Evolutionary conservation across 2,113 vertebrate genomes (phyloP).

Genomic region (Scatophagus argus): DNA sequence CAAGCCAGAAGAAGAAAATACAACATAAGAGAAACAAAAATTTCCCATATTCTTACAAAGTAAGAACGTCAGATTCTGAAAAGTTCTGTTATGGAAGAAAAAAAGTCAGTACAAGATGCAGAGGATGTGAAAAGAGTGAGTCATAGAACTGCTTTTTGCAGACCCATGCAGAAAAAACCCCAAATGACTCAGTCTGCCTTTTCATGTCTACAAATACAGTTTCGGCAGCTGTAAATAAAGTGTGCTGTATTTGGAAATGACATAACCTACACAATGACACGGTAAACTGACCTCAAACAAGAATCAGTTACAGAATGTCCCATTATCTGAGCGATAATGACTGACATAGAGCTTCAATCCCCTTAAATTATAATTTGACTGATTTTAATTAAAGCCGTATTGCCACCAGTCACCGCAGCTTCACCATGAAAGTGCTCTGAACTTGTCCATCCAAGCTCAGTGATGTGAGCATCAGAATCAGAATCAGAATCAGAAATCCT

Average conservation of each 20-base stretch:
- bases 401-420: background rate
- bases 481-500: too few relatives aligned
- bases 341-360: background rate
- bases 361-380: background rate
- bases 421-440: constrained; percentile 4
- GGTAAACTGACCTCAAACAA: constrained; percentile 1
- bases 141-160: constrained; percentile 26
- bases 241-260: constrained; percentile 14
- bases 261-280: constrained; percentile 27
- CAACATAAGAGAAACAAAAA: background rate
- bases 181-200: constrained; percentile 30
- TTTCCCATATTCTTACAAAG: background rate
- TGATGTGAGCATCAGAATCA: too few relatives aligned
- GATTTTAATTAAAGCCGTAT: background rate
- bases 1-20: background rate
- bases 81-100: background rate
- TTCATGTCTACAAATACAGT: constrained; percentile 8
- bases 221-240: constrained; percentile 16
- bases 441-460: constrained; percentile 10
- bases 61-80: background rate
- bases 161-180: constrained; percentile 24
- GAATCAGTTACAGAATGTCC: background rate
- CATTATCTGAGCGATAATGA: background rate
- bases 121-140: constrained; percentile 19
- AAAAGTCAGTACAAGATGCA: background rate